Base-by-base conservation (phyloP, 2,888 invertebrate species). In the Bellardia bayeri region DNA sequence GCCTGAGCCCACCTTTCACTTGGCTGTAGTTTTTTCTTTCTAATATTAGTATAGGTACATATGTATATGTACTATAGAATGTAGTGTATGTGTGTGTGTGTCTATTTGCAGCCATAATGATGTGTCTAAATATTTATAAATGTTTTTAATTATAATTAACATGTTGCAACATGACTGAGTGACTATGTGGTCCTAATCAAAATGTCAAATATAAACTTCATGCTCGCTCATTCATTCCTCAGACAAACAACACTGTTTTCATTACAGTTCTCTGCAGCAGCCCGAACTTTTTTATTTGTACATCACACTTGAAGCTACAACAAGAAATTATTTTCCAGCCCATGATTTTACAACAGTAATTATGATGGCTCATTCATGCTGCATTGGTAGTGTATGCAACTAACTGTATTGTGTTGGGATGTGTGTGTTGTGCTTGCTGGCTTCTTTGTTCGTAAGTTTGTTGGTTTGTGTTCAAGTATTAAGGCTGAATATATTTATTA, bases 181-280 rank as follows among this genome's bases (percentile, higher is more conserved):
- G 61, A 58, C 45, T 61, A 33, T 45, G 45, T 45, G 74, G 81
- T 82, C 69, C 82, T 87, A 85, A 87, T 87, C 82, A 87, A 87
- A 87, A 87, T 85, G 87, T 85, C 87, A 87, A 87, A 87, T 75
- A 85, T 37, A 74, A 80, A 56, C 45, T 64, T 56, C 42, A 51
- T 56, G 23, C 58, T 82, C 45, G 74, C 74, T 51, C 56, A 72
- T 66, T 74, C 30, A 30, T 45, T 68, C 5, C 49, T 30, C 49
- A 68, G 23, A 49, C 23, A 54, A 14, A 45, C 42, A 30, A 30
- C n/a, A 9, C 14, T 30, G 45, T 45, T 45, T 11, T 45, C 9
- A 5, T 45, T 11, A 13, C 9, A 5, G 49, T 58, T 78, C 11
- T 37, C 49, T 56, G 4, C 30, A 30, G 68, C 69, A 58, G 9